Base-by-base conservation (phyloP, 1,140 invertebrate species). In the Procambarus clarkii region DNA sequence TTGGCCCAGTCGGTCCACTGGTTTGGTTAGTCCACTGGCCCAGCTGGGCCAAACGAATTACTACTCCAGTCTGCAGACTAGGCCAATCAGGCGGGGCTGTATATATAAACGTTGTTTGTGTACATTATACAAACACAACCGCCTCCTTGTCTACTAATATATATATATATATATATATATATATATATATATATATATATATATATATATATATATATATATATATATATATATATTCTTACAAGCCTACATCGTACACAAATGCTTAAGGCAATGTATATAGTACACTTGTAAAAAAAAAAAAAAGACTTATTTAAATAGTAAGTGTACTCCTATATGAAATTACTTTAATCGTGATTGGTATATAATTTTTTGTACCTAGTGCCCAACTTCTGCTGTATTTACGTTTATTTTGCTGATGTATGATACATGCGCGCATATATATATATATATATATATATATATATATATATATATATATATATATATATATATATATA, bases 161-260 rank as follows among this genome's bases (percentile, higher is more conserved):
- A 34, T 74, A 71, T 34, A 71, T 71, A 71, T 71, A 71, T 71
- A 71, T 71, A 71, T 71, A 71, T 71, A 71, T 71, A 71, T 71
- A 71, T 71, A 71, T 71, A 71, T 71, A 71, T 74, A 74, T 74
- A 74, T 74, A 74, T 74, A 74, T 74, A 74, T 74, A 74, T 74
- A 74, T 74, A 74, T 34, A 74, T 69, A 69, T 69, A 69, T 69
- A 69, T 69, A 69, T 69, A 69, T 69, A 69, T 69, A 69, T 69
- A 69, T 69, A 69, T 69, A 69, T 69, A 69, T 69, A 69, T 69
- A 69, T 69, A 69, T 69, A 69, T 69, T 18, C 21, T 21, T 74
- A 74, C 2, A 74, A 21, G 21, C 21, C 7, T 74, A 24, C 8
- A 74, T 74, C 21, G 2, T 74, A 74, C 34, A 74, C 34, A 34